Base-by-base conservation (phyloP, 2,113 vertebrate species). In the Amia ocellicauda region DNA sequence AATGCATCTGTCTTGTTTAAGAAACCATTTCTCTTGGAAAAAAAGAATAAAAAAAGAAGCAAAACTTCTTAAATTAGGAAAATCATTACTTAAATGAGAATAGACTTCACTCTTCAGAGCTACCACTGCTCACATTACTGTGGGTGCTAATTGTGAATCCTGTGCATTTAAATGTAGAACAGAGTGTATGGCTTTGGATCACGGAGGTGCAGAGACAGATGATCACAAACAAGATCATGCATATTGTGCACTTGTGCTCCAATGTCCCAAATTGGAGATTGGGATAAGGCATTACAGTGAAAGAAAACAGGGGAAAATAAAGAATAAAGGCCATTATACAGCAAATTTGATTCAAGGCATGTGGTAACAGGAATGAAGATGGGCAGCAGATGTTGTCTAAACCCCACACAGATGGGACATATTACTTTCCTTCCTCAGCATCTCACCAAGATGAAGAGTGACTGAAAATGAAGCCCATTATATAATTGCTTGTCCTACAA, bases 331-430 rank as follows among this genome's bases (percentile, higher is more conserved):
- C 31, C 27, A 62, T 22, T 16, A 14, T 52, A 27, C 29, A 19
- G 40, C 50, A 47, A 59, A 58, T 45, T 31, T 16, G 40, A 43
- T 45, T 45, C 45, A 2, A 17, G 53, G 19, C 23, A 16, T 14
- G 22, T 29, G 28, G 51, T 58, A 69, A 66, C 41, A 29, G 54
- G 66, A 49, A 23, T 42, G 43, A 19, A 29, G 66, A 58, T 40
- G 43, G 52, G 53, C 9, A 67, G 66, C 80, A 82, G 78, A 80
- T 82, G 76, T 81, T 74, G 22, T 50, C 40, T 62, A 66, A 81
- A 77, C 74, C 60, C 27, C 23, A 55, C 60, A 66, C 81, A 83
- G 74, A 74, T 80, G 77, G 79, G 64, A 73, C 41, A 45, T 64
- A 51, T 29, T 61, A 50, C 62, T 80, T 72, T 60, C 60, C 57